Conservation (phyloP, 2,113 vertebrate species). For the Colaptes auratus region DNA sequence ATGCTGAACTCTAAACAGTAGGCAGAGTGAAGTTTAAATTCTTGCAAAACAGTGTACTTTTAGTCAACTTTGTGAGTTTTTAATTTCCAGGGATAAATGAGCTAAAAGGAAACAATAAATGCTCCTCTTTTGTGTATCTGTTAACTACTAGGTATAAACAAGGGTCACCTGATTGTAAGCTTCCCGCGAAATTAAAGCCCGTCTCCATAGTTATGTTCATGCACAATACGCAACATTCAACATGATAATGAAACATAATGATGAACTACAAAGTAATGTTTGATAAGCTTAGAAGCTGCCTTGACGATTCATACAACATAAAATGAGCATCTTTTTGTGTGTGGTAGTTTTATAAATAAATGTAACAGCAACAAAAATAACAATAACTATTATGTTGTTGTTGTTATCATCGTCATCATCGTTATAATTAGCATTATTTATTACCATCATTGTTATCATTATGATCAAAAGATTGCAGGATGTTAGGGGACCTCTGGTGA, state of each 20-base stretch:
- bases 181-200: not conserved
- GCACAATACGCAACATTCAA: not conserved
- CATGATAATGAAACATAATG: not conserved
- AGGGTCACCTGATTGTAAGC: not conserved
- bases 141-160: conserved; percentile 1
- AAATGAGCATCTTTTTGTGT: not conserved
- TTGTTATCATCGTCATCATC: too few species aligned
- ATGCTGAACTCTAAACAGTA: not conserved
- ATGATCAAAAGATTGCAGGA: too few species aligned
- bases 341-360: not conserved
- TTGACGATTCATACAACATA: not conserved
- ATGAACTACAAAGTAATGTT: not conserved
- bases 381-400: too few species aligned
- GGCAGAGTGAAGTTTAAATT: not conserved
- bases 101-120: not conserved
- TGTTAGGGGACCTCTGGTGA: too few species aligned
- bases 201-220: not conserved
- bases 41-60: not conserved
- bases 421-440: too few species aligned
- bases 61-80: not conserved
- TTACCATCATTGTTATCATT: too few species aligned
- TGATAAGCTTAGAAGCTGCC: not conserved
- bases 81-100: not conserved
- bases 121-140: not conserved
- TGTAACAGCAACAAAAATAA: too few species aligned